A percentile compares a stretch with the other conserved stretches of the same genome.
Conservation (phyloP, 2,113 vertebrate genomes). For the Emydocephalus ijimae region DNA sequence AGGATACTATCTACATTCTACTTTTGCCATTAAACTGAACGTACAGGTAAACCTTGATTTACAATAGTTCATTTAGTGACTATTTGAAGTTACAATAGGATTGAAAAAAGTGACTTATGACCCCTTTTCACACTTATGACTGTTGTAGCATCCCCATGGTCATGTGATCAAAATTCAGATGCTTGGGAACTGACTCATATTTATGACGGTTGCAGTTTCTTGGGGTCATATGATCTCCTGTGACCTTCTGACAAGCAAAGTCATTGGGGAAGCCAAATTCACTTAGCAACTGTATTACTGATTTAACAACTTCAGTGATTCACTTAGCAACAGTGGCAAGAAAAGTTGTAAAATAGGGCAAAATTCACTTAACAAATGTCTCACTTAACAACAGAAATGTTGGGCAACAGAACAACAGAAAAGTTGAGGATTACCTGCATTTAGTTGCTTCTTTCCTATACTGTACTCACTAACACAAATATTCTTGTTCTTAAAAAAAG, state of each 20-base stretch:
- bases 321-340: background rate
- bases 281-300: background rate
- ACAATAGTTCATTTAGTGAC: background rate
- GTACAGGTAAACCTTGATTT: background rate
- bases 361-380: background rate
- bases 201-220: background rate
- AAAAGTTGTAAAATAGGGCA: background rate
- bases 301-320: background rate
- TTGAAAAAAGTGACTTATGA: background rate
- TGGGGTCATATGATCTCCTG: no score
- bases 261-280: background rate
- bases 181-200: background rate
- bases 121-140: background rate
- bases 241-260: no score
- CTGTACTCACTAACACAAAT: no score
- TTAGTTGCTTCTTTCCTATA: no score
- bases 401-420: no score
- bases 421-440: no score
- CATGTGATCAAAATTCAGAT: background rate
- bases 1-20: no score
- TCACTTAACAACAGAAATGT: background rate
- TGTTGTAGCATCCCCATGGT: background rate
- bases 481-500: no score
- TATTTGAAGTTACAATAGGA: background rate
- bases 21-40: no score